These are phyloP conservation scores for Gastrophysa polygoni DNA, from an alignment of 2,888 invertebrate species.

Conservation along the genomic window DNA sequence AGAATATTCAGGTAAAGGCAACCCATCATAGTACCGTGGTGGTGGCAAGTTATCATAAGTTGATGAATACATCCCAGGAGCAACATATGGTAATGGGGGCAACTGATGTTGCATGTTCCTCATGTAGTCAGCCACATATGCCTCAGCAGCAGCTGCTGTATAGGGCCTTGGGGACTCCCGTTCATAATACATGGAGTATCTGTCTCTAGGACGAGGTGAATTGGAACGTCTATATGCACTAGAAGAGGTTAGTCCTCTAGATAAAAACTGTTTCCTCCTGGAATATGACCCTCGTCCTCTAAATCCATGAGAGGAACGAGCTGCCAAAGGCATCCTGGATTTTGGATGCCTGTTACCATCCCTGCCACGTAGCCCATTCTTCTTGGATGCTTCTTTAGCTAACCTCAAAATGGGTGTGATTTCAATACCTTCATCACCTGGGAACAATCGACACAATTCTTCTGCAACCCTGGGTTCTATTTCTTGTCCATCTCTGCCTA, in stretches of 20 bases:
- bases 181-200: conserved; percentile 68
- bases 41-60: conserved; percentile 56
- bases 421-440: conserved; percentile 90
- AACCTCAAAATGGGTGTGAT: conserved; percentile 85
- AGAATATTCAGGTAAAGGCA: conserved; percentile 79
- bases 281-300: conserved; percentile 62
- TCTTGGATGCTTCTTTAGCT: conserved; percentile 82
- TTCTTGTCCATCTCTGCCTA: conserved; percentile 98
- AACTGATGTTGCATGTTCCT: conserved; percentile 85
- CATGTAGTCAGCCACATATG: conserved; percentile 89
- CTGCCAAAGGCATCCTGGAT: conserved; percentile 58
- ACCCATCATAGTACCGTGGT: conserved; percentile 81
- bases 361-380: conserved; percentile 50
- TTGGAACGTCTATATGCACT: conserved; percentile 65
- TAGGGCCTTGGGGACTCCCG: conserved; percentile 60
- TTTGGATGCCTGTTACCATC: conserved; percentile 59
- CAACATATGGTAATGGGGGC: conserved; percentile 84
- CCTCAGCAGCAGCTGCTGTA: conserved; percentile 73
- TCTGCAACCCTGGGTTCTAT: conserved; percentile 95
- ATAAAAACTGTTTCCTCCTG: conserved; percentile 69
- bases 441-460: conserved; percentile 91
- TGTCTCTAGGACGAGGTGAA: conserved; percentile 64
- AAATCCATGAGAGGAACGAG: conserved; percentile 60
- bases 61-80: conserved; percentile 58
- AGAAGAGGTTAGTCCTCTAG: conserved; percentile 65